Base-by-base conservation (phyloP, 2,113 vertebrate genomes). In the Hystrix cristata region DNA sequence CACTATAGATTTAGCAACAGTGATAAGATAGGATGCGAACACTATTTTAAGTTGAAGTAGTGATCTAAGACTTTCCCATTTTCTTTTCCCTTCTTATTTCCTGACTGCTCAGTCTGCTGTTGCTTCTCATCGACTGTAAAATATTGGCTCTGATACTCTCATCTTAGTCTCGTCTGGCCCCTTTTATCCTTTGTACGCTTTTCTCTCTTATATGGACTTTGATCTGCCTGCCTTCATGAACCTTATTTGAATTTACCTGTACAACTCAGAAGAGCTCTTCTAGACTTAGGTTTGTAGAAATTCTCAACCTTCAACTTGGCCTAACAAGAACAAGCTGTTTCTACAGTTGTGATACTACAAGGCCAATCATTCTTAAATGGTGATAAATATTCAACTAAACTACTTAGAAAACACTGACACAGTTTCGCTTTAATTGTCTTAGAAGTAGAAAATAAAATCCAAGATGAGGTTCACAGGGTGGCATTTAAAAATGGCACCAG, bases 401-500 rank as follows among this genome's bases (percentile, higher is more conserved):
- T 85, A 67, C 55, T 71, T 83, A 86, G 48, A 85, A 97, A 96
- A 82, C 14, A 65, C 29, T 38, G 29, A 15, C 34, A 62, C 11
- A 88, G 69, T 74, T 81, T 19, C 92, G 46, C 4, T 94, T 86
- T 87, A 62, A 87, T 71, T 80, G 59, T 9, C 19, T 53, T 59
- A 82, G 81, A 80, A 60, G 6, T 18, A n/a, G 3, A 97, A 94
- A 78, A 74, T 5, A 16, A 76, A 94, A 85, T 65, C 38, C 25
- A 87, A 88, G 38, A 7, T 27, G 89, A 46, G 6, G 3, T 18
- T 46, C 10, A 1, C 16, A 43, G 4, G 34, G 3, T 64, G 34
- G 0, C 4, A 38, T 94, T 80, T 59, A 12, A 76, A 87, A 72
- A n/a, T 84, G 11, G 79, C 46, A 84, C 69, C 90, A 8, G 69